A percentile compares a stretch with the other conserved stretches of the same genome.
phyloP scores from a whole-genome alignment of 2,888 invertebrate species.

The Dascillus cervinus region DNA sequence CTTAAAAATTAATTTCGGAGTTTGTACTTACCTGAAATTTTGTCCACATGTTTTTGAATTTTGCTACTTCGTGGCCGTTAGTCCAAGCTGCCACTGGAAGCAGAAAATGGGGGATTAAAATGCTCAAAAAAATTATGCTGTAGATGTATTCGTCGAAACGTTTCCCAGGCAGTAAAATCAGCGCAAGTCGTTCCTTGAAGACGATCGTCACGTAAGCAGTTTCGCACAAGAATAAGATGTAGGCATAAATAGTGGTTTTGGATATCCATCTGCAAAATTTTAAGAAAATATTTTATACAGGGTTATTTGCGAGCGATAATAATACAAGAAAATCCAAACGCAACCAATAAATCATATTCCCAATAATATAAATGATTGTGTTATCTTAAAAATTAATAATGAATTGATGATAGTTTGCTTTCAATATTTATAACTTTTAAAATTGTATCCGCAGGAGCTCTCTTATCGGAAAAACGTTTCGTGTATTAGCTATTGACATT shows the following conservation, averaged over 20 bases:
- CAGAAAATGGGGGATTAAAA: slow-evolving; percentile 63
- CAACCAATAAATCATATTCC: too few species aligned
- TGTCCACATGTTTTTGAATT: slow-evolving; percentile 74
- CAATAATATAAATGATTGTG: too few species aligned
- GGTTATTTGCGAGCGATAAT: too few species aligned
- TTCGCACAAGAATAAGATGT: slow-evolving; percentile 54
- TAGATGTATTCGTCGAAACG: slow-evolving; percentile 69
- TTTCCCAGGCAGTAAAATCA: slow-evolving; percentile 46
- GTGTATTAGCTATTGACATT: too few species aligned
- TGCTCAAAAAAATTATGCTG: slow-evolving; percentile 64
- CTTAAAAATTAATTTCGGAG: slow-evolving; percentile 3
- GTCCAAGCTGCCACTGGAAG: slow-evolving; percentile 64
- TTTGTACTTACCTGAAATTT: slow-evolving; percentile 62
- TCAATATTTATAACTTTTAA: too few species aligned
- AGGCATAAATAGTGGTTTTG: slow-evolving; percentile 59
- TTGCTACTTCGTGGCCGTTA: slow-evolving; percentile 61
- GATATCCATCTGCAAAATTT: slow-evolving; percentile 52
- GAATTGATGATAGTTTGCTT: too few species aligned
- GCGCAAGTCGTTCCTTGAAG: slow-evolving; percentile 35
- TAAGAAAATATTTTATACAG: too few species aligned
- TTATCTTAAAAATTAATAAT: too few species aligned
- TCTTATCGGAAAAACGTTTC: too few species aligned
- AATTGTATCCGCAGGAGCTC: too few species aligned
- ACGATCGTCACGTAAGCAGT: slow-evolving; percentile 43
- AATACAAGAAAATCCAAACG: too few species aligned